phyloP scores from a whole-genome alignment of 2,888 invertebrate species.

The Crematogaster levior region DNA sequence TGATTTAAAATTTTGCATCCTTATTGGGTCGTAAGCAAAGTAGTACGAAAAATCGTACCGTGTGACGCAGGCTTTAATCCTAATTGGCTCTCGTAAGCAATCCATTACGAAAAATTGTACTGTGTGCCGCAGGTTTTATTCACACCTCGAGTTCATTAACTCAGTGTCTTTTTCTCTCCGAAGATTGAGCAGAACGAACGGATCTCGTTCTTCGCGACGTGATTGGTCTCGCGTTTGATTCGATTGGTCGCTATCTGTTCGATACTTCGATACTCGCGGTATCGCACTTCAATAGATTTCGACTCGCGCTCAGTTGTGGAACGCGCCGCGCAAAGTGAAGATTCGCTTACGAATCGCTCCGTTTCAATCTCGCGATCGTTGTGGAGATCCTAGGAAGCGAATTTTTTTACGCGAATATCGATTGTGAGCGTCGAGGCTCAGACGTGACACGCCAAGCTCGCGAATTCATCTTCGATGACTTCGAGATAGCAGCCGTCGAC shows the following conservation, averaged over 20 bases:
- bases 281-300: background rate
- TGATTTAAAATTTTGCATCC: too few species aligned
- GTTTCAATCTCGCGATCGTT: background rate
- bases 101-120: too few species aligned
- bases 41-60: too few species aligned
- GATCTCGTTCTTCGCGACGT: background rate
- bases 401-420: background rate
- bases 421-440: background rate
- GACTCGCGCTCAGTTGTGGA: background rate
- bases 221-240: too few species aligned
- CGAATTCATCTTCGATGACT: too few species aligned
- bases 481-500: too few species aligned
- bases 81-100: too few species aligned
- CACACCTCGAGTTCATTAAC: background rate
- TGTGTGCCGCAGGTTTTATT: too few species aligned
- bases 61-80: too few species aligned
- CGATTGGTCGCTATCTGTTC: background rate
- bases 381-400: background rate
- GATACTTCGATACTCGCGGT: conserved; percentile 10
- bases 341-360: background rate
- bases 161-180: background rate
- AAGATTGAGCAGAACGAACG: background rate
- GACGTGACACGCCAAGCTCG: too few species aligned
- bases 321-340: background rate
- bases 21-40: too few species aligned